phyloP scores from a whole-genome alignment of 2,113 vertebrate genomes.

The Peromyscus leucopus region DNA sequence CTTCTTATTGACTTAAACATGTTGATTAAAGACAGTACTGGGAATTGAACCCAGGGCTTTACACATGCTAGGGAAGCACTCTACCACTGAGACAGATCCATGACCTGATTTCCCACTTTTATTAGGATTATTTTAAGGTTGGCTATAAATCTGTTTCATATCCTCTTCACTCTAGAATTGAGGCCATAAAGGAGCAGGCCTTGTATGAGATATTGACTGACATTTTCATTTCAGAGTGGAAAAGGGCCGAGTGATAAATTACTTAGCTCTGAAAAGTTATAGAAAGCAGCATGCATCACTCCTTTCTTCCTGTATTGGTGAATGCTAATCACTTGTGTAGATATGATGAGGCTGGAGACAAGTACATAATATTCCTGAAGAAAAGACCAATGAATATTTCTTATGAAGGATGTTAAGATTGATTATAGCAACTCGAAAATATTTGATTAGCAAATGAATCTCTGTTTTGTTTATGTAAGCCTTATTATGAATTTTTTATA shows the following conservation, averaged over 20 bases:
- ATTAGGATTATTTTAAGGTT: neutral
- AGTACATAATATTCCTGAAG: neutral
- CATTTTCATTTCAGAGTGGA: constrained; percentile 20
- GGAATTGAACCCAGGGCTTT: neutral
- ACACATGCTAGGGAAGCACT: neutral
- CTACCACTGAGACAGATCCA: neutral
- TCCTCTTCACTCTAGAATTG: neutral
- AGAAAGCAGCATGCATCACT: neutral
- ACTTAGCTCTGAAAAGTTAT: constrained; percentile 6
- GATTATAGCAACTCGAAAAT: neutral
- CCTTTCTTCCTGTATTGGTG: neutral
- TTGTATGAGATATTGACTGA: neutral
- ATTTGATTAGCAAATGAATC: neutral
- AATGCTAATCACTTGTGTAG: neutral
- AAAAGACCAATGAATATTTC: constrained; percentile 1
- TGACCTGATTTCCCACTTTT: constrained; percentile 16
- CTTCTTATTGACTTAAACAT: constrained; percentile 21
- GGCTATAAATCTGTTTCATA: neutral
- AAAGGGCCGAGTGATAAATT: constrained; percentile 14
- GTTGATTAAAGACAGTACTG: neutral
- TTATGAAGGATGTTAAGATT: neutral
- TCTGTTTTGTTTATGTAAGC: neutral
- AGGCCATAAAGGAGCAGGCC: neutral
- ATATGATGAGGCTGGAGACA: neutral
- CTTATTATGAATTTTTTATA: constrained; percentile 4